Conservation (phyloP, 2,888 invertebrate genomes). For the Chironomus tentans region DNA sequence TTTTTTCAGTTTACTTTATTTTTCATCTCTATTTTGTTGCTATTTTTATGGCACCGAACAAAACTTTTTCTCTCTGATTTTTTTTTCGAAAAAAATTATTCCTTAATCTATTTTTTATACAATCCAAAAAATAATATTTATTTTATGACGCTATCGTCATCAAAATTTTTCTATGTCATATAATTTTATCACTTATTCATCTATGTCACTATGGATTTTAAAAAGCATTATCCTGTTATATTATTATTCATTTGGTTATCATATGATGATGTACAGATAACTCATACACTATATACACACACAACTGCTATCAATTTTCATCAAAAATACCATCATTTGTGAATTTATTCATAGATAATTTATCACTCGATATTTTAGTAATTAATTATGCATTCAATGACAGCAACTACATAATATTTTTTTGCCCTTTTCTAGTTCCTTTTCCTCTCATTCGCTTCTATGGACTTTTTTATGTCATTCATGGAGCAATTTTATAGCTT, state of each 20-base stretch:
- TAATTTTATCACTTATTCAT: not conserved
- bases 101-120: too few relatives aligned
- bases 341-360: slow-evolving; percentile 13
- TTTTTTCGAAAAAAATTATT: not conserved
- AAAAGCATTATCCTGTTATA: not conserved
- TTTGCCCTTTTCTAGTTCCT: too few relatives aligned
- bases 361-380: slow-evolving; percentile 4
- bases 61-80: not conserved
- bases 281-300: too few relatives aligned
- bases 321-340: not conserved
- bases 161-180: not conserved
- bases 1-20: not conserved
- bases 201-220: not conserved
- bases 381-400: slow-evolving; percentile 21
- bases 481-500: too few relatives aligned
- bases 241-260: not conserved
- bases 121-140: not conserved
- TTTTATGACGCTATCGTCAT: slow-evolving; percentile 22
- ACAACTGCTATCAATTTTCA: too few relatives aligned
- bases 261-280: not conserved
- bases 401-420: not conserved
- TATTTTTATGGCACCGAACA: not conserved
- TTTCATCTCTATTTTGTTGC: not conserved
- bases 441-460: too few relatives aligned
- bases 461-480: too few relatives aligned